phyloP scores from a whole-genome alignment of 2,797 vertebrate species.

The Tapirus indicus region DNA sequence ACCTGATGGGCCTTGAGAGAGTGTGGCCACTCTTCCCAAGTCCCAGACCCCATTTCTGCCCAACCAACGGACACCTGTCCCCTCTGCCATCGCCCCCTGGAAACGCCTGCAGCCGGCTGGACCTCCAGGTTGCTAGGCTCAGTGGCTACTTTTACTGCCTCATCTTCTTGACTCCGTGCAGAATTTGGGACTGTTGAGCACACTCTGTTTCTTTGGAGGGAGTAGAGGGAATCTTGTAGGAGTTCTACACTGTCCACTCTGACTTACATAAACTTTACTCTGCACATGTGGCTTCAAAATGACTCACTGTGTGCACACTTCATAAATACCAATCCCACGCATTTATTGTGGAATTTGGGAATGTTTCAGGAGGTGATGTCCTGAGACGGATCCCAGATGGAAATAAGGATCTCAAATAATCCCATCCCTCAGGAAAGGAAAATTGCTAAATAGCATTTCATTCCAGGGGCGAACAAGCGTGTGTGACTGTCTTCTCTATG shows the following conservation, averaged over 20 bases:
- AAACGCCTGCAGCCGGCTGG: accelerated
- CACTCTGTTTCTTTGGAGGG: background rate
- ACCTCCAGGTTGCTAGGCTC: background rate
- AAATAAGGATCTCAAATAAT: background rate
- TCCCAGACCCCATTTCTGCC: background rate
- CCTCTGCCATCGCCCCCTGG: accelerated
- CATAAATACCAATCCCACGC: accelerated
- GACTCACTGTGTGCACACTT: background rate
- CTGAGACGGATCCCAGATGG: background rate
- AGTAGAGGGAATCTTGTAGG: accelerated
- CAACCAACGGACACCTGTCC: accelerated
- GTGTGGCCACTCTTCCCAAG: accelerated
- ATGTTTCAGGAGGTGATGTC: too few relatives aligned
- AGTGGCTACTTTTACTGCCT: accelerated
- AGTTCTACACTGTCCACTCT: accelerated
- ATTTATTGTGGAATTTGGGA: accelerated
- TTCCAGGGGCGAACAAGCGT: accelerated
- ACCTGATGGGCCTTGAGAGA: background rate
- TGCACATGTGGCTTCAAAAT: background rate
- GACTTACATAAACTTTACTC: accelerated
- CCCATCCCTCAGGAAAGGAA: background rate
- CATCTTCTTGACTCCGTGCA: background rate
- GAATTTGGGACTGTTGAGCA: background rate
- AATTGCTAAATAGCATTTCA: accelerated
- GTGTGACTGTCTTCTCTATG: accelerated